Base-by-base conservation (phyloP, 2,113 vertebrate genomes). In the Brachyistius frenatus region DNA sequence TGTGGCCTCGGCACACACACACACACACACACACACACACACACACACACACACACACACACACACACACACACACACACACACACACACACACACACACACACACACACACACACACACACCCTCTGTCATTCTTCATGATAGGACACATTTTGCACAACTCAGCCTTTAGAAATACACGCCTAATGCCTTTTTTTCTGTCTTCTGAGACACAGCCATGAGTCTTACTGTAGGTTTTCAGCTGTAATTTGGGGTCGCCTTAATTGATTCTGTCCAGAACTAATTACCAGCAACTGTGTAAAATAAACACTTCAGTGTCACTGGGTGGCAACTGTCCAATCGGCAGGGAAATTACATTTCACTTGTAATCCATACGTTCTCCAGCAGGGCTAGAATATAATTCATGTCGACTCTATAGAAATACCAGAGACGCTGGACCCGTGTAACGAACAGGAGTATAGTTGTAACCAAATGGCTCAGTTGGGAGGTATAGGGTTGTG, bases 401-500 rank as follows among this genome's bases (percentile, higher is more conserved):
- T 81, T 93, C 90, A 91, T 89, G 87, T 89, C 68, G 78, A 81
- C 78, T 71, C 86, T 76, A 76, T 76, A 83, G 92, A 81, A 87
- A 73, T 53, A 88, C 54, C 78, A 88, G 78, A 87, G 78, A 79
- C 49, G 44, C 69, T 77, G 85, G 84, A 80, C 23, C 78, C 64
- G 52, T 80, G 80, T 79, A 78, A 81, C 78, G 75, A 91, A 91
- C 91, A 93, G 91, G 87, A 93, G 93, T 90, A 78, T 83, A 89
- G 82, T 87, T 91, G 87, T 92, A 92, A 90, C 88, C 90, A 85
- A 92, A 93, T 89, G 88, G 88, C 92, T 89, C 91, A 91, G 78
- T 39, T 80, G 93, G 93, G 93, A 94, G 88, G 84, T 92, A 87
- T 89, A 91, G 85, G 90, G 89, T 92, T 92, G 90, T 94, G 91